Percentiles rank a stretch among this genome's conserved stretches.
Conservation (phyloP, 2,888 invertebrate genomes). For the Agelastica alni region DNA sequence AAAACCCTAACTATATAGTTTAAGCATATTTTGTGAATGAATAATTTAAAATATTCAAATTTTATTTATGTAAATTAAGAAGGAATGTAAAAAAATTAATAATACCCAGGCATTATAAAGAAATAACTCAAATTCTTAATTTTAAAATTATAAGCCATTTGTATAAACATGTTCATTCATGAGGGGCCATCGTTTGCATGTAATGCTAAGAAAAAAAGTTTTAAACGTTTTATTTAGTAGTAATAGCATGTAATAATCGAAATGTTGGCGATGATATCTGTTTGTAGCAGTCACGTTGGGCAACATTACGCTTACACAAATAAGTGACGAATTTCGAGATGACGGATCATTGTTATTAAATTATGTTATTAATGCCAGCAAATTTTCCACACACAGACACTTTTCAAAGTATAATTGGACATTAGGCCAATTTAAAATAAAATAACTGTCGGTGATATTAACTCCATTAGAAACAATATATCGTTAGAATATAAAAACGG, state of each 20-base stretch:
- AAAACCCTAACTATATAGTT: too few relatives aligned
- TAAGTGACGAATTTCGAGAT: not conserved
- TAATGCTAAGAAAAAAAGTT: too few relatives aligned
- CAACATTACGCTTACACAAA: not conserved
- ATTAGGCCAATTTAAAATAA: constrained; percentile 16
- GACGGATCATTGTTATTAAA: not conserved
- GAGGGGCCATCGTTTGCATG: too few relatives aligned
- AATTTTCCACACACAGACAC: not conserved
- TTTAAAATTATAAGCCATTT: constrained; percentile 11
- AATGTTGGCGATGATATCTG: too few relatives aligned
- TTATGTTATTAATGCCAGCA: not conserved
- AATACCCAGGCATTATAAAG: not conserved
- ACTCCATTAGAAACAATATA: constrained; percentile 40
- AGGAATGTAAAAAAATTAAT: not conserved
- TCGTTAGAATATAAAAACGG: constrained; percentile 45
- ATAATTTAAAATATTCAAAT: constrained; percentile 2
- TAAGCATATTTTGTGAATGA: not conserved
- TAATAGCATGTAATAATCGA: too few relatives aligned
- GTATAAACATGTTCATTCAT: too few relatives aligned
- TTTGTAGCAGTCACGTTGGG: not conserved
- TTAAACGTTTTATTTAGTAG: too few relatives aligned
- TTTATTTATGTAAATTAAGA: not conserved
- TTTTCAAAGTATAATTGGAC: constrained; percentile 11
- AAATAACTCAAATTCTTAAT: constrained; percentile 14
- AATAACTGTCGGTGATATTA: constrained; percentile 25